Evolutionary conservation across 2,797 vertebrate genomes (phyloP).

Genomic region (Eulemur coronatus): DNA sequence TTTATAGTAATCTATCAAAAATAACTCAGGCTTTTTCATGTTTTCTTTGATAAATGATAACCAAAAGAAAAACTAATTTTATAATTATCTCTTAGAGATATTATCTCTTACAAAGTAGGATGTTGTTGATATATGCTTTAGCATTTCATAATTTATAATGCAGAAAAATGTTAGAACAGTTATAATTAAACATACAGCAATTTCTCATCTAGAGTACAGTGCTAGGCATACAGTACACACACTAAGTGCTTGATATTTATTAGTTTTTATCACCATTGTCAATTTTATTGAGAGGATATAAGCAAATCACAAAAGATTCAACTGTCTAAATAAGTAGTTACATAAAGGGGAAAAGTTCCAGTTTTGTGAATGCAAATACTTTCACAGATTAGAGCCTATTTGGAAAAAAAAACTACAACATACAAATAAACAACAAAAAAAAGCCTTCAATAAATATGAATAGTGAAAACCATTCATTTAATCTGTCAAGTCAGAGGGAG

Average conservation of each 20-base stretch:
- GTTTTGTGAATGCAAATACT: background rate
- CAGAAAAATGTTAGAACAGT: background rate
- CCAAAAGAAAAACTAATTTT: constrained; percentile 42
- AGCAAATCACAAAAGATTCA: constrained; percentile 38
- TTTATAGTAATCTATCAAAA: constrained; percentile 42
- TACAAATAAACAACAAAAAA: background rate
- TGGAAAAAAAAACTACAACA: background rate
- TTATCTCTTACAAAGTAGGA: background rate
- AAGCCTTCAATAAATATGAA: background rate
- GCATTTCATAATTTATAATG: constrained; percentile 15
- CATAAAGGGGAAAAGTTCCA: background rate
- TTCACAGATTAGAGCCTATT: background rate
- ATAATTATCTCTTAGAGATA: background rate
- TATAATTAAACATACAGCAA: constrained; percentile 30
- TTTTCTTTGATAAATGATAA: constrained; percentile 17
- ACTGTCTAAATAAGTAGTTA: constrained; percentile 1
- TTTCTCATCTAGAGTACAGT: background rate
- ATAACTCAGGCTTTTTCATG: background rate
- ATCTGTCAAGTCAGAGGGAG: background rate
- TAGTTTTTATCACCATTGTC: background rate
- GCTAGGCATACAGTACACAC: background rate
- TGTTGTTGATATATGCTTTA: background rate
- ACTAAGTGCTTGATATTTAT: background rate
- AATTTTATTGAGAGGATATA: constrained; percentile 22
- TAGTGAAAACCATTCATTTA: background rate